These are phyloP conservation scores for Argyresthia goedartella DNA, from an alignment of 2,888 invertebrate genomes.

Conservation along the genomic window DNA sequence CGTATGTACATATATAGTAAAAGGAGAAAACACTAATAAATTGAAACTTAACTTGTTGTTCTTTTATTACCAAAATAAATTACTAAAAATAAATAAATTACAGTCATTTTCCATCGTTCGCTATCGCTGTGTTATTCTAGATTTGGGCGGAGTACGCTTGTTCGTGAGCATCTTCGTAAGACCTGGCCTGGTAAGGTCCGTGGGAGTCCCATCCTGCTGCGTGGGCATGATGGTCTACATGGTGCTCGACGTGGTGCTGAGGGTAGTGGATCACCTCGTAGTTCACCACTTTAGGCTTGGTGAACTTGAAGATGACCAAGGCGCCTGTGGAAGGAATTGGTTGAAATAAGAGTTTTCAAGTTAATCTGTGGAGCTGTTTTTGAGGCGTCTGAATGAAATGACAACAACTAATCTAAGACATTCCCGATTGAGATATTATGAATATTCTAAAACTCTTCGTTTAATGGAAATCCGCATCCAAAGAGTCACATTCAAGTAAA, in stretches of 20 bases:
- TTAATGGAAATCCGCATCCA: too few species aligned
- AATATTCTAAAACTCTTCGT: too few species aligned
- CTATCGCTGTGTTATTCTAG: slow-evolving; percentile 15
- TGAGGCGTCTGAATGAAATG: too few species aligned
- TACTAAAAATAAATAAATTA: background rate
- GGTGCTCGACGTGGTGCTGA: slow-evolving; percentile 78
- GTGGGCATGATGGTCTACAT: slow-evolving; percentile 71
- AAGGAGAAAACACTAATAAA: too few species aligned
- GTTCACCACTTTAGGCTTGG: slow-evolving; percentile 88
- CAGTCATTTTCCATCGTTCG: background rate
- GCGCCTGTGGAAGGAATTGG: slow-evolving; percentile 63
- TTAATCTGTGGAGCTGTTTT: too few species aligned
- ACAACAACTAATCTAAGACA: too few species aligned
- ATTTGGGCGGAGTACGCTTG: slow-evolving; percentile 72
- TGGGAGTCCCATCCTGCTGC: slow-evolving; percentile 68
- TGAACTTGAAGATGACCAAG: slow-evolving; percentile 87
- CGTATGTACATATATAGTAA: too few species aligned
- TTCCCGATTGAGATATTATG: too few species aligned
- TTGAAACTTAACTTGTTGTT: too few species aligned
- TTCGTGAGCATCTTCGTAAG: slow-evolving; percentile 68
- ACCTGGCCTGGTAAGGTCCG: slow-evolving; percentile 74
- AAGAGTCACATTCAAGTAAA: too few species aligned
- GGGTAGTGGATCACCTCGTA: slow-evolving; percentile 90
- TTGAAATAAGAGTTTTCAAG: too few species aligned
- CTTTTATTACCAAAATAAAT: background rate